Evolutionary conservation across 2,113 vertebrate species (phyloP), one percentile per base, ranked within the genome.

Genomic region (Pituophis catenifer): DNA sequence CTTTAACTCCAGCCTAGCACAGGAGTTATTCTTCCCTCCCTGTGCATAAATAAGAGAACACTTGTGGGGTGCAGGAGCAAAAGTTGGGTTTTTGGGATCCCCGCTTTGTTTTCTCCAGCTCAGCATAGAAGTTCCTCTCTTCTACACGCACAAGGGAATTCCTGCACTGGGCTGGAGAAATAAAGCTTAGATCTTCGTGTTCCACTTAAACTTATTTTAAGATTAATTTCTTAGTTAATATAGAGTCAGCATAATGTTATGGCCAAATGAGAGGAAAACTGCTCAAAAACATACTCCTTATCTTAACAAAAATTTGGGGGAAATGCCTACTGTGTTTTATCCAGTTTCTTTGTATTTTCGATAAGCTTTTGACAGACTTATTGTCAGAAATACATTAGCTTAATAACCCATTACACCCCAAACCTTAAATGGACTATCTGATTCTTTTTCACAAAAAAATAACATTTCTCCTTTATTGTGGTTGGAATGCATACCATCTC

Each of bases 311-410:
- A 91, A 90, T 92, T 89, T 88, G 93, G 91, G 91, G 94, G 94
- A 96, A 94, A 91, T 94, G 94, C 92, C 93, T 91, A 59, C 87
- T 93, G 93, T 97, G 95, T 95, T 96, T 94, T 96, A 96, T 95
- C 94, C 97, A 89, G 94, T 95, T 96, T 86, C 94, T 88, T 13
- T 89, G 90, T 95, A 94, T 96, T 95, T 96, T 96, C 94, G 94
- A 94, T 93, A 95, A 94, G 91, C 94, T 92, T 95, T 95, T 92
- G 52, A 75, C 94, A 94, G 91, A 93, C 93, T 15, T 91, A 65
- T 0, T 94, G 92, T 95, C 94, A 91, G 89, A 90, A 96, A 91
- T 90, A 95, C 95, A 94, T 90, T 96, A 89, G 29, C 62, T 52
- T 44, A 89, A 89, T 94, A 95, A 94, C 95, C n/a, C 0, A 29